Conservation (phyloP, 2,113 vertebrate genomes). For the Prietella phreatophila region DNA sequence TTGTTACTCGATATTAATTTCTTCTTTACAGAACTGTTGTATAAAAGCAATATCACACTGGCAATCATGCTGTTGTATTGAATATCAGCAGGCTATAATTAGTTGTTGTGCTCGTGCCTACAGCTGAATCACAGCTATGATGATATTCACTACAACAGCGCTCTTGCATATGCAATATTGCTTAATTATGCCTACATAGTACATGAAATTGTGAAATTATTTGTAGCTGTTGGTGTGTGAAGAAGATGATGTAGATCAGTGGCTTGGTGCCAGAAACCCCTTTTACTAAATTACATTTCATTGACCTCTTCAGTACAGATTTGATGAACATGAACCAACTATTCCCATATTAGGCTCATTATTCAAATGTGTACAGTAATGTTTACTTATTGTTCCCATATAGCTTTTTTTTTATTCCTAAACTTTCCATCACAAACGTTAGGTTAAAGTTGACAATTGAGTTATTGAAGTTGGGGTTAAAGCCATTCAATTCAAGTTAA, state of each 20-base stretch:
- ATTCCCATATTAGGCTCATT: neutral
- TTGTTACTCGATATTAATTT: neutral
- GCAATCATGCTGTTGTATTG: neutral
- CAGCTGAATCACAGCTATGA: neutral
- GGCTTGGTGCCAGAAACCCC: neutral
- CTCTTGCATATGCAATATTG: neutral
- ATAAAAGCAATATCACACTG: neutral
- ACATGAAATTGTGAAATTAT: neutral
- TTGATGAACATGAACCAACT: neutral
- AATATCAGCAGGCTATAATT: neutral
- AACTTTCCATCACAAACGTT: neutral
- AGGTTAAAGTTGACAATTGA: neutral
- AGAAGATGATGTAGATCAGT: neutral
- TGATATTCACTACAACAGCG: neutral
- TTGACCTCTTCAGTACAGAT: neutral
- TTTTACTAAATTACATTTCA: neutral
- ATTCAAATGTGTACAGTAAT: neutral
- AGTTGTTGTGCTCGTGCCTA: neutral
- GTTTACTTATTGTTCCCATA: neutral
- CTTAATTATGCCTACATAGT: neutral
- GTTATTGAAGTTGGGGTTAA: neutral
- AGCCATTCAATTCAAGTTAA: neutral
- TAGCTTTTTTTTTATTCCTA: neutral
- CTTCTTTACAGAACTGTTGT: neutral
- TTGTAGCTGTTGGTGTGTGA: neutral